Evolutionary conservation across 2,113 vertebrate genomes (phyloP), one percentile per base, ranked within the genome.

Genomic region (Ceuthmochares aereus): DNA sequence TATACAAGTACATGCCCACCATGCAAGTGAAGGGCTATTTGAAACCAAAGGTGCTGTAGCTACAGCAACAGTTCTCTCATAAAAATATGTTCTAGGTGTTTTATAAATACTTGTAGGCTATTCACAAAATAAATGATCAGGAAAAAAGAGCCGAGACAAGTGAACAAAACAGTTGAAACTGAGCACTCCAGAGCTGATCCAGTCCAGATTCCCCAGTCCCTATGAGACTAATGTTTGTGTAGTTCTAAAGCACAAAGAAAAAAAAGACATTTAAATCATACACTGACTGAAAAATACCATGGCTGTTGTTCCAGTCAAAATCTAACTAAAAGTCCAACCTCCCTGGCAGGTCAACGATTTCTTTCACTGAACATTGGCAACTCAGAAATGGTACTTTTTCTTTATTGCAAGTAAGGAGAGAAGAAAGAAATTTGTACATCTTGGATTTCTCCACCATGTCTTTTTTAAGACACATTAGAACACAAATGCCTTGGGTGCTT

Each of bases 1-100:
- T 26, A 37, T 4, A 2, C 42, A 70, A 12, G 9, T 16, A 37
- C 14, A 62, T 5, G 37, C 4, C 0, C 8, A 42, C 3, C 4
- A 9, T 62, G 4, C 14, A 91, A 67, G 3, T 5, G 25, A 77
- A 73, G 12, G 3, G 7, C 5, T 73, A 43, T 37, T 81, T 36
- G 62, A 74, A 94, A 36, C 11, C 9, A 47, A 66, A 81, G n/a
- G 5, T 32, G 6, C 4, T 77, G 9, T 7, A 68, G 15, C 18
- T 84, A 29, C 4, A 70, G n/a, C 23, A 86, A 20, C 10, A 69
- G 15, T 37, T 10, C 4, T 77, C 19, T 6, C 19, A 23, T 11
- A 36, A 89, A 80, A 54, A 3, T 47, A 63, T 66, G 9, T 1
- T 40, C 3, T 32, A 64, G 12, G 34, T 56, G 72, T 10, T 72